Evolutionary conservation across 2,888 invertebrate species (phyloP).

Genomic region (Tipula vernalis): DNA sequence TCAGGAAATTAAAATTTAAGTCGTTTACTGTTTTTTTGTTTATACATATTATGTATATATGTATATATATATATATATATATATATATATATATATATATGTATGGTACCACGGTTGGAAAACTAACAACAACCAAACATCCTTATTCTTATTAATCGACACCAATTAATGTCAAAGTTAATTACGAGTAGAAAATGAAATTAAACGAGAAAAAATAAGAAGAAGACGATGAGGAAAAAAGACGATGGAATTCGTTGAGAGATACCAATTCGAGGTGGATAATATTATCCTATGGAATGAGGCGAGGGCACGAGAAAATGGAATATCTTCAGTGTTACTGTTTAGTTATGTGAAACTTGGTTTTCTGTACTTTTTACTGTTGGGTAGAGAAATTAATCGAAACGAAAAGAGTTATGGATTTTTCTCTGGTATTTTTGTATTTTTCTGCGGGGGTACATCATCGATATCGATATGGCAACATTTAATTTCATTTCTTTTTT

Average conservation of each 20-base stretch:
- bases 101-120: neutral
- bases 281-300: neutral
- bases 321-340: neutral
- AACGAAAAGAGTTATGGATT: neutral
- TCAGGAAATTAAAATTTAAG: slow-evolving; percentile 4
- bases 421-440: neutral
- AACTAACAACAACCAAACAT: neutral
- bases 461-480: neutral
- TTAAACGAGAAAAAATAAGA: neutral
- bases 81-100: neutral
- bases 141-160: slow-evolving; percentile 4
- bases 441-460: neutral
- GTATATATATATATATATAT: no score
- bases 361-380: neutral
- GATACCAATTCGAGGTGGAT: neutral
- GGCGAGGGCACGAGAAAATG: neutral
- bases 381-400: neutral
- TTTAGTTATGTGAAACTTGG: neutral
- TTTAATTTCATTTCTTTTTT: neutral
- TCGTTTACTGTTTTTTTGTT: neutral
- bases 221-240: neutral
- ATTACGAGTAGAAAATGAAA: neutral
- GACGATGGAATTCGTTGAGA: neutral
- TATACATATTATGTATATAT: neutral
- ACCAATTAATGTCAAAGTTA: slow-evolving; percentile 4